A percentile compares a stretch with the other conserved stretches of the same genome.
Evolutionary conservation across 1,140 invertebrate genomes (phyloP).

Genomic region (Drosophila biarmipes): DNA sequence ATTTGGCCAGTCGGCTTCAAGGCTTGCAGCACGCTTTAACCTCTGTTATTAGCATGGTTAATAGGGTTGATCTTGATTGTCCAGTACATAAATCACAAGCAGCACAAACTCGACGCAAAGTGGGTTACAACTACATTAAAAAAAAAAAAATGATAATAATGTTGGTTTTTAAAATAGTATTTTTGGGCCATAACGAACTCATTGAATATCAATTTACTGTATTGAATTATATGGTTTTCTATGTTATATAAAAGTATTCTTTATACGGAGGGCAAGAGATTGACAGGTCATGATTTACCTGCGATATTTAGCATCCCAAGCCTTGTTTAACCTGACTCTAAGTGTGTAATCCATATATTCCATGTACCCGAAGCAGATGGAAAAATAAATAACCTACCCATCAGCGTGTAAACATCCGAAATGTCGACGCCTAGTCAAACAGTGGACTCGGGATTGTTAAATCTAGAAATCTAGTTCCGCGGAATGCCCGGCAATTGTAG

Average conservation of each 20-base stretch:
- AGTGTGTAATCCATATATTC: no score
- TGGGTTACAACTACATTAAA: not conserved
- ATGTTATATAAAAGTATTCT: not conserved
- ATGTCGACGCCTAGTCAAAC: conserved; percentile 42
- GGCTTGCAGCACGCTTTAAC: conserved; percentile 8
- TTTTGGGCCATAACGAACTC: no score
- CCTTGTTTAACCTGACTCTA: not conserved
- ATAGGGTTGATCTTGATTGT: conserved; percentile 17
- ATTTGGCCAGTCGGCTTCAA: not conserved
- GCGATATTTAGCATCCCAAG: not conserved
- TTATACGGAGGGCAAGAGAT: not conserved
- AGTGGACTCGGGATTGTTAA: conserved; percentile 7
- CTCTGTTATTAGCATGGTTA: not conserved
- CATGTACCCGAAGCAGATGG: not conserved
- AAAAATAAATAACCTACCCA: not conserved
- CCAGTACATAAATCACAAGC: conserved; percentile 9
- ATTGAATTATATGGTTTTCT: no score
- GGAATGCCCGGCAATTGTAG: conserved; percentile 44
- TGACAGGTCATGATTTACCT: not conserved
- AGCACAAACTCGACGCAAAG: not conserved
- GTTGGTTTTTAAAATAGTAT: no score
- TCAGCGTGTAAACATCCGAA: conserved; percentile 35
- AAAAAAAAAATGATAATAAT: no score
- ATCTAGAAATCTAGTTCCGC: conserved; percentile 34
- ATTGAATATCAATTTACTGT: no score